phyloP scores from a whole-genome alignment of 2,888 invertebrate genomes.

The Pimpla rufipes region DNA sequence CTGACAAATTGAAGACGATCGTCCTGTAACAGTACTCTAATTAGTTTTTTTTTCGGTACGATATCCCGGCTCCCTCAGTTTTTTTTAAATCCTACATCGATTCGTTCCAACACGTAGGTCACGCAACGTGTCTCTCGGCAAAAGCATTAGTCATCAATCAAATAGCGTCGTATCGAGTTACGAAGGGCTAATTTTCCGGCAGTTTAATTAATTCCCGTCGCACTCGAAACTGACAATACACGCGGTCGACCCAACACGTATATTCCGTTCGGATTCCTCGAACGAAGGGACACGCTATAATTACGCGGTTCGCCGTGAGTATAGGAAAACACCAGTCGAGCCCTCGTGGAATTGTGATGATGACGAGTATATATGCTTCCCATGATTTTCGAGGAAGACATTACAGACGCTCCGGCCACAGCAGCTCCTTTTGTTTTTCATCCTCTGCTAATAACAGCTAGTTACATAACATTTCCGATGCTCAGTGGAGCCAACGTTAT shows the following conservation, averaged over 20 bases:
- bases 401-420: not conserved
- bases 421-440: constrained; percentile 2
- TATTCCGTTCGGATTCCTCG: constrained; percentile 16
- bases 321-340: not conserved
- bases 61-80: not conserved
- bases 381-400: constrained; percentile 41
- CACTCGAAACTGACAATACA: not conserved
- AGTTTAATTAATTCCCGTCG: constrained; percentile 46
- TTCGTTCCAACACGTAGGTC: constrained; percentile 36
- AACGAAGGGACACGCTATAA: constrained; percentile 16
- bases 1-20: constrained; percentile 53
- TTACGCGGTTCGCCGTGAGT: not conserved
- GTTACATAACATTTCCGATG: constrained; percentile 23
- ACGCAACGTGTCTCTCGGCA: constrained; percentile 6
- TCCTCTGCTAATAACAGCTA: constrained; percentile 27
- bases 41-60: constrained; percentile 48
- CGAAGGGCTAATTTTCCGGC: constrained; percentile 47
- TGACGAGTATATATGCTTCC: constrained; percentile 26
- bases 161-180: constrained; percentile 27
- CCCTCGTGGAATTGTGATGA: not conserved
- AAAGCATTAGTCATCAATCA: constrained; percentile 57
- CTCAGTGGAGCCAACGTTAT: constrained; percentile 10
- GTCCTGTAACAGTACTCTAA: constrained; percentile 58
- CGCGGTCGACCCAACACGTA: not conserved
- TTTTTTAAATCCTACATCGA: constrained; percentile 23